Base-by-base conservation (phyloP, 2,113 vertebrate genomes). In the Numida meleagris region DNA sequence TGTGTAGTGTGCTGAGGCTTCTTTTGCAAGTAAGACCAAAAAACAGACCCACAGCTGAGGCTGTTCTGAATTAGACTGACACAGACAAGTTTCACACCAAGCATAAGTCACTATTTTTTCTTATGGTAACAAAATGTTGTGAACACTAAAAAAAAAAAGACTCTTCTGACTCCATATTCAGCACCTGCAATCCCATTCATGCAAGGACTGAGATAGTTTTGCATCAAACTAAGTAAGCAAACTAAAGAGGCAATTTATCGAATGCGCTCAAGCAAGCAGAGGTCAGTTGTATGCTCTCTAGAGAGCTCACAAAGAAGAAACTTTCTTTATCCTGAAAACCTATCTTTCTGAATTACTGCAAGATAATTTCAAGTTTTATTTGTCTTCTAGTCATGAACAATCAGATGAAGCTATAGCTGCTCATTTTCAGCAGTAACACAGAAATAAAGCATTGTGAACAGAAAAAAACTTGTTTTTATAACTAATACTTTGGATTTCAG, bases 1-100 rank as follows among this genome's bases (percentile, higher is more conserved):
- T 98, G 97, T 98, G 77, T 16, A 43, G 62, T 57, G 66, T 62
- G 94, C 70, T 67, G 76, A 88, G 55, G 83, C 86, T 89, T 95
- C 93, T 82, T 82, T 85, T 86, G 73, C 81, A 90, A 89, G 67
- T 90, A 93, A 97, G 84, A 95, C 95, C 92, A 90, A 95, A 94
- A 96, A 89, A 95, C 92, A 97, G 95, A 96, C 95, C 93, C 87
- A 89, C 36, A 12, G 84, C 74, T 86, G 65, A 86, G 50, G 70
- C 77, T 93, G 65, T 87, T 73, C 92, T 97, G 94, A 87, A 58
- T 97, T 81, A 87, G 36, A 78, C 67, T 43, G 27, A 92, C 81
- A 89, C 21, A 33, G 79, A 94, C 65, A 93, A 91, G 48, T 96
- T 97, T 97, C 95, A 95, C 90, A 94, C 87, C 87, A 77, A 96